Evolutionary conservation across 2,888 invertebrate species (phyloP), one percentile per base, ranked within the genome.

Genomic region (Ichneumoninae sp.): DNA sequence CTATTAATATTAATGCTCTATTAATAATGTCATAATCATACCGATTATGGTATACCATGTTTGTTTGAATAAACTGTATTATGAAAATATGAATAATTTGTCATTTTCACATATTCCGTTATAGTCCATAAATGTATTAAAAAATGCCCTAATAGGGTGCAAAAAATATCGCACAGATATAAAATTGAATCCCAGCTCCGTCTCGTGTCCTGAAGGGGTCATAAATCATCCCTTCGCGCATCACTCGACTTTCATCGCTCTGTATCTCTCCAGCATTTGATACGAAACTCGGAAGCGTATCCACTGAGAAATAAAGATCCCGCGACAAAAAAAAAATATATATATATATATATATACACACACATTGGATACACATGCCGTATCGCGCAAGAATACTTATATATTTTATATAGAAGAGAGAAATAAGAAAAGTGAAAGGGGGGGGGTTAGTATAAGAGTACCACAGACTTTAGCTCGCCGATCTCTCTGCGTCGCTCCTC

Each of bases 381-480:
- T 16, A 13, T 60, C 60, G 60, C 3, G 4, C 60, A 13, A 2
- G 26, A 6, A 19, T 60, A 60, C 60, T 60, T 22, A 60, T 60
- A 26, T 60, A 60, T 30, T 60, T 60, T 60, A 60, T 60, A 60
- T 30, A n/a, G 68, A 26, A 13, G 47, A 47, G 22, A 71, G 50
- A 72, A 33, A 69, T 54, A 65, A 54, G 57, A 57, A 40, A 72
- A 57, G 50, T n/a, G 57, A 26, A 44, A n/a, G 13, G 22, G 65
- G 57, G 19, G 33, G 52, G 62, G 50, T 57, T 52, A 77, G 82
- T 82, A 85, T 72, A 74, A 30, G 65, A 60, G 72, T 22, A 82
- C 75, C 70, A 72, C 83, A 70, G 80, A 79, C 62, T 65, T 81
- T 79, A 76, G 77, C 80, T 70, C 71, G 30, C 47, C 74, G 84